These are phyloP conservation scores for Nothura maculosa DNA, from an alignment of 2,797 vertebrate genomes.

Conservation along the genomic window DNA sequence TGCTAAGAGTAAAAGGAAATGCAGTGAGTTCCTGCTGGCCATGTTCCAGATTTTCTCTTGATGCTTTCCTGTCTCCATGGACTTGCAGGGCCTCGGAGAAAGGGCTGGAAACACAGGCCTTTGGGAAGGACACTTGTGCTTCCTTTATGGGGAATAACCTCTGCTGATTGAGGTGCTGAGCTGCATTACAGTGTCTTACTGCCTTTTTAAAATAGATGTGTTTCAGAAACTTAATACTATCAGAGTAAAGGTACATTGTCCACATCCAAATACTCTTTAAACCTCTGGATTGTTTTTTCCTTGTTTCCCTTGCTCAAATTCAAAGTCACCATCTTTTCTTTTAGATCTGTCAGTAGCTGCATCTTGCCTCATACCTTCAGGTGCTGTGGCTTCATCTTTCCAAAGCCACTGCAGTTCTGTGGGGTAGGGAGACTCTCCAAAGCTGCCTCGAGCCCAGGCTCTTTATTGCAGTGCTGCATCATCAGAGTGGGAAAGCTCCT, in stretches of 20 bases:
- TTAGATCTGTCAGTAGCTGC: not conserved
- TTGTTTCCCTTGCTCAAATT: not conserved
- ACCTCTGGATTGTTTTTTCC: not conserved
- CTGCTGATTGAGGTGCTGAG: not conserved
- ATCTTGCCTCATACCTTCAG: not conserved
- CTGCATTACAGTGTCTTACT: not conserved
- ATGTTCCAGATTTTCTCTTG: rapidly evolving
- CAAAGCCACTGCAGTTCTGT: not conserved
- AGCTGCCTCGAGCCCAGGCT: not conserved
- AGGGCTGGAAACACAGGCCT: not conserved
- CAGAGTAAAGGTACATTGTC: not conserved
- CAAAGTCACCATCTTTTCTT: not conserved
- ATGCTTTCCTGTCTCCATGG: not conserved
- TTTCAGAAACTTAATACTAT: not conserved
- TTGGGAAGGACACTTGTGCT: not conserved
- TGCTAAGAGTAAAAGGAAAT: not conserved
- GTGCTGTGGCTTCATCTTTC: not conserved
- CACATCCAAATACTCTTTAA: not conserved
- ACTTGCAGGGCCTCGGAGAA: not conserved
- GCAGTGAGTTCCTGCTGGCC: not conserved
- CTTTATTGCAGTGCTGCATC: not conserved
- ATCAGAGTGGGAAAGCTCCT: not conserved
- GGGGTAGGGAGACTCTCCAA: not conserved
- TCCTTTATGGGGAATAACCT: not conserved
- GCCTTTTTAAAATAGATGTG: not conserved